phyloP scores from a whole-genome alignment of 2,113 vertebrate genomes.

The Zingel zingel region DNA sequence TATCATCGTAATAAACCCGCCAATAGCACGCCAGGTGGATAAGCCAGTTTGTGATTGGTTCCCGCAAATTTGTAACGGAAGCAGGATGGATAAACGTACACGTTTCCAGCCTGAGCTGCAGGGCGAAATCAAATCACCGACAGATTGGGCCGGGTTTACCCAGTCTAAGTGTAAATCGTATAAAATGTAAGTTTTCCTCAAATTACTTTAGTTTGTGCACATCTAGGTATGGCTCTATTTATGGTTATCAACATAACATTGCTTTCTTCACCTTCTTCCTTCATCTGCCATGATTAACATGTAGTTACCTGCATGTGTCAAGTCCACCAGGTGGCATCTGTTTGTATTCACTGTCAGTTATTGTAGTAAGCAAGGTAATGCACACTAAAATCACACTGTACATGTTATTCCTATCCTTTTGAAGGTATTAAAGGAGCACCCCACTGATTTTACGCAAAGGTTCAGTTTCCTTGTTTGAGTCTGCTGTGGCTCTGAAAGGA shows the following conservation, averaged over 20 bases:
- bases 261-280: not conserved
- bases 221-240: too few relatives aligned
- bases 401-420: not conserved
- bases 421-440: not conserved
- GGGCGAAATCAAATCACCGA: too few relatives aligned
- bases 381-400: not conserved
- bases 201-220: too few relatives aligned
- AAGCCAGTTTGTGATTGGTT: too few relatives aligned
- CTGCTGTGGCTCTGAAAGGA: not conserved
- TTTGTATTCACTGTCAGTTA: not conserved
- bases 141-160: too few relatives aligned
- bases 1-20: too few relatives aligned
- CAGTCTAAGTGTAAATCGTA: too few relatives aligned
- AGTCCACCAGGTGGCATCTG: not conserved
- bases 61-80: too few relatives aligned
- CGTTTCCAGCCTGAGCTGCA: too few relatives aligned
- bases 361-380: not conserved
- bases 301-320: not conserved
- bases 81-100: too few relatives aligned
- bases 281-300: not conserved
- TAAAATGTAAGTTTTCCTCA: too few relatives aligned
- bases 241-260: not conserved
- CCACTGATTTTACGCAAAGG: not conserved
- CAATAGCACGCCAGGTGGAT: too few relatives aligned
- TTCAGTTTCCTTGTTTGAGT: not conserved